phyloP scores from a whole-genome alignment of 2,113 vertebrate species.

The Brachionichthys hirsutus region DNA sequence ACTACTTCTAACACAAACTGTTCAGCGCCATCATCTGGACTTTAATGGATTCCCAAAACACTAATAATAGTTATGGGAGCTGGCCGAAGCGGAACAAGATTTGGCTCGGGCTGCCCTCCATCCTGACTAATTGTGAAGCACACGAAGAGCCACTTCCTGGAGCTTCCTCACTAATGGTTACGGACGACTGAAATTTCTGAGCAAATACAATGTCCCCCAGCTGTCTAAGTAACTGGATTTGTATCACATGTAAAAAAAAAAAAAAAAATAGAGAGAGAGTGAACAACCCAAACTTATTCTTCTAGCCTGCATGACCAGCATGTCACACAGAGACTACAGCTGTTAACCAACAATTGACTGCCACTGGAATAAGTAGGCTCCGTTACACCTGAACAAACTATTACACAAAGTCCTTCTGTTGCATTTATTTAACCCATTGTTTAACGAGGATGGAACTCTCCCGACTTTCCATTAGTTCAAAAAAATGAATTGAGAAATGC shows the following conservation, averaged over 20 bases:
- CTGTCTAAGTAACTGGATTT: constrained; percentile 73
- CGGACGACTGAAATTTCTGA: constrained; percentile 64
- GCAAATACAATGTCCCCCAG: constrained; percentile 72
- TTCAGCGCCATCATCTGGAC: constrained; percentile 64
- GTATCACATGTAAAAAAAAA: constrained; percentile 34
- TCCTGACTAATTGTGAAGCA: constrained; percentile 67
- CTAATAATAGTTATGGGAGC: constrained; percentile 69
- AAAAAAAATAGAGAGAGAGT: too few species aligned
- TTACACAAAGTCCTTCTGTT: constrained; percentile 45
- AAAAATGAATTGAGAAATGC: constrained; percentile 62
- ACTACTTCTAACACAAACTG: constrained; percentile 58
- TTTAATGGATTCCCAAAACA: constrained; percentile 73
- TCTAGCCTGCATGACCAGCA: neutral
- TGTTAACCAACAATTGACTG: constrained; percentile 44
- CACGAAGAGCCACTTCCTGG: constrained; percentile 71
- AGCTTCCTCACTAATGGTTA: constrained; percentile 70
- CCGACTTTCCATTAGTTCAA: constrained; percentile 57
- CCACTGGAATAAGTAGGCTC: constrained; percentile 16
- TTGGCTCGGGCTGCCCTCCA: constrained; percentile 57
- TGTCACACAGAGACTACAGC: constrained; percentile 33
- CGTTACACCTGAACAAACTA: constrained; percentile 62
- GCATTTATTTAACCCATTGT: constrained; percentile 42
- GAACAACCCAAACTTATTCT: constrained; percentile 2
- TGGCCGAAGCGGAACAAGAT: constrained; percentile 56
- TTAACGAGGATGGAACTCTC: constrained; percentile 35